Evolutionary conservation across 1,140 invertebrate genomes (phyloP).

Genomic region (Hypothenemus hampei): DNA sequence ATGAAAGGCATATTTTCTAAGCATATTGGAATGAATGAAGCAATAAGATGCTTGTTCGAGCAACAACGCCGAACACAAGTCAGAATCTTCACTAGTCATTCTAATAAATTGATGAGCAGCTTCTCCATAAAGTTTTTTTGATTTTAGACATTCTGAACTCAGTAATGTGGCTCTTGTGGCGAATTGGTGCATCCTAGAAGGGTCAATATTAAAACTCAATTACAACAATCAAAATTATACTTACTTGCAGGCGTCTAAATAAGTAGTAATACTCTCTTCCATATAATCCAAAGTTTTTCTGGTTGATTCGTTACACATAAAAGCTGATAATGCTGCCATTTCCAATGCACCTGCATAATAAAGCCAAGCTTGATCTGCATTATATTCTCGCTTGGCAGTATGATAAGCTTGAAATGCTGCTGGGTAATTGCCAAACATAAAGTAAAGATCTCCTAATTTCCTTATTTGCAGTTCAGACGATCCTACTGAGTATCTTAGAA

Average conservation of each 20-base stretch:
- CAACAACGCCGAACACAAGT: constrained; percentile 83
- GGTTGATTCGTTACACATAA: constrained; percentile 76
- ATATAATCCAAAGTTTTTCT: constrained; percentile 83
- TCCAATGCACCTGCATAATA: constrained; percentile 94
- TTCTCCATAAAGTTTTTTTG: constrained; percentile 71
- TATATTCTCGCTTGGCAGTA: constrained; percentile 92
- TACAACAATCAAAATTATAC: constrained; percentile 17
- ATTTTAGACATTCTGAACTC: constrained; percentile 80
- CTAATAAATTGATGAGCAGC: constrained; percentile 90
- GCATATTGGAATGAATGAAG: constrained; percentile 75
- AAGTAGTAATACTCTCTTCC: constrained; percentile 88
- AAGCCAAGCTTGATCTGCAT: constrained; percentile 93
- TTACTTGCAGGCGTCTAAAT: constrained; percentile 83
- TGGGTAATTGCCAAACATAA: constrained; percentile 93
- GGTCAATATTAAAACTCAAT: background rate
- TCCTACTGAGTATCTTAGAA: constrained; percentile 73
- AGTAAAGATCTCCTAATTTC: constrained; percentile 89
- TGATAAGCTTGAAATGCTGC: constrained; percentile 92
- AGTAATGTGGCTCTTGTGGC: constrained; percentile 85
- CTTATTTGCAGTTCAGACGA: constrained; percentile 90
- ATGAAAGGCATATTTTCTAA: constrained; percentile 95
- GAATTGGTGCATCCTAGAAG: constrained; percentile 76
- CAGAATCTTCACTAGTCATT: constrained; percentile 92
- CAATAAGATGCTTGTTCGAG: constrained; percentile 94
- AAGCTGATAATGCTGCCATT: constrained; percentile 90